These are phyloP conservation scores for Myioborus melanocephalus DNA, from an alignment of 2,797 vertebrate species.

Conservation along the genomic window DNA sequence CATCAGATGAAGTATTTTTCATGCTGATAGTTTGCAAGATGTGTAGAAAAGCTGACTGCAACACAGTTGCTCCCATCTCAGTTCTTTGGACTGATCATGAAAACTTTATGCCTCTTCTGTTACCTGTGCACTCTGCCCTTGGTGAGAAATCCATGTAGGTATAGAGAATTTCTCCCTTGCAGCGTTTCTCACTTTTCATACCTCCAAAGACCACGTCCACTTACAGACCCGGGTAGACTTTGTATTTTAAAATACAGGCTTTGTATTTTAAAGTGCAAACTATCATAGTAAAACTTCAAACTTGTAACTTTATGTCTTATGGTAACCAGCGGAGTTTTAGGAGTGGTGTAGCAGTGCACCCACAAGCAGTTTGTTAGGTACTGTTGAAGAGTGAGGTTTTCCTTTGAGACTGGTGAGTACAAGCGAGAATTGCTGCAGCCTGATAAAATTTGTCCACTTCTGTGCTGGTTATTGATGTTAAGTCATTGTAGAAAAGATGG, in stretches of 20 bases:
- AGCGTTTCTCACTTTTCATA: background rate
- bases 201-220: accelerated
- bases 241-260: background rate
- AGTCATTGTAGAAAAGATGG: background rate
- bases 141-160: background rate
- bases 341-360: background rate
- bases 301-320: background rate
- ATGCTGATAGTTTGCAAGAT: background rate
- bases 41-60: background rate
- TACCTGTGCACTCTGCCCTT: background rate
- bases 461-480: background rate
- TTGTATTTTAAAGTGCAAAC: background rate
- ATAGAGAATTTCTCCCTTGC: background rate
- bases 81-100: background rate
- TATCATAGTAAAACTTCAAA: background rate
- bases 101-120: background rate
- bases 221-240: background rate
- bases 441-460: background rate
- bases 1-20: background rate
- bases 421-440: background rate
- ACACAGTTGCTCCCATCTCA: background rate
- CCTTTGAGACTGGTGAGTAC: background rate
- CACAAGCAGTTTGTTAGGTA: background rate
- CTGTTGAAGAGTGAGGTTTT: background rate
- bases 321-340: background rate